Percentiles rank a stretch among this genome's conserved stretches.
These are phyloP conservation scores for Megaceryle alcyon DNA, from an alignment of 2,797 vertebrate species.

Conservation along the genomic window DNA sequence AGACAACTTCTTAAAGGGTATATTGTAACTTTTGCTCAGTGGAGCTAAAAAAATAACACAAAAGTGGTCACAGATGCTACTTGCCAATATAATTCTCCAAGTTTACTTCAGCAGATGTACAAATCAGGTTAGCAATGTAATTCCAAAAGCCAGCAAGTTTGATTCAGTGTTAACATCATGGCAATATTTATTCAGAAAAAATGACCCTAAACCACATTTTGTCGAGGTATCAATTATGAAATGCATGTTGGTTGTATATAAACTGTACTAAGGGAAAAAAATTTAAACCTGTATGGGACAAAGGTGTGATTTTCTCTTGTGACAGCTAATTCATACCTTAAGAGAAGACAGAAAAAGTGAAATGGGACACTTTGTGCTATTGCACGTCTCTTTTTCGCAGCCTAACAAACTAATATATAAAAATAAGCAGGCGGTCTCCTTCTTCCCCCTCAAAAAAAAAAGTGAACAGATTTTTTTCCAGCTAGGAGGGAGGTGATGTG, in stretches of 20 bases:
- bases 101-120: neutral
- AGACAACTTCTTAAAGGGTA: neutral
- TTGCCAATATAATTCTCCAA: neutral
- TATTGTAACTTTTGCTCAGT: neutral
- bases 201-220: neutral
- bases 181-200: neutral
- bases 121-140: neutral
- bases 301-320: neutral
- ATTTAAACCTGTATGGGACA: neutral
- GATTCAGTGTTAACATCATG: neutral
- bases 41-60: neutral
- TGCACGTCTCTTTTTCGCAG: neutral
- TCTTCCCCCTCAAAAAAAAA: neutral
- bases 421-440: neutral
- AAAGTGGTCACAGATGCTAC: neutral
- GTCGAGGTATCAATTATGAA: neutral
- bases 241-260: neutral
- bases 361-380: neutral
- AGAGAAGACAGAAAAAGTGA: neutral
- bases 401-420: neutral
- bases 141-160: neutral
- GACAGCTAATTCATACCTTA: neutral
- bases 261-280: neutral
- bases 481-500: neutral
- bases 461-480: neutral